These are phyloP conservation scores for Hydrozoanthus gracilis DNA, from an alignment of 92 coral and sea anemone genomes.

Conservation along the genomic window DNA sequence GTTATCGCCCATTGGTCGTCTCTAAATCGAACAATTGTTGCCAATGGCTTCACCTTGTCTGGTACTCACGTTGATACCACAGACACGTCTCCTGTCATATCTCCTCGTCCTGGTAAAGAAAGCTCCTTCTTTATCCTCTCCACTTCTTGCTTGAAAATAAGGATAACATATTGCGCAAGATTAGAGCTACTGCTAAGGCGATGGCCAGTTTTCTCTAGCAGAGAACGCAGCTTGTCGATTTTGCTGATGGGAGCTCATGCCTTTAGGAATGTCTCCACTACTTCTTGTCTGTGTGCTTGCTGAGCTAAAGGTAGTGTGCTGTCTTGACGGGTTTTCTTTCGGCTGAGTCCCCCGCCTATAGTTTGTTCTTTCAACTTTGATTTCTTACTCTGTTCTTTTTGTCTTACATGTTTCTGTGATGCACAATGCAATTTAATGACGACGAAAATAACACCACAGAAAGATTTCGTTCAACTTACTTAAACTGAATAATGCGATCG, in stretches of 20 bases:
- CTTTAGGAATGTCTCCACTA: too few relatives aligned
- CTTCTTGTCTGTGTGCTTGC: too few relatives aligned
- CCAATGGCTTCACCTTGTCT: conserved; percentile 67
- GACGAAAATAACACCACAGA: conserved; percentile 32
- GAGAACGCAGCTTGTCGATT: conserved; percentile 42
- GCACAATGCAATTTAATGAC: background rate
- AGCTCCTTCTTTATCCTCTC: conserved; percentile 49
- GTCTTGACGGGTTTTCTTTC: conserved; percentile 51
- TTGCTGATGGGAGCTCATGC: conserved; percentile 53
- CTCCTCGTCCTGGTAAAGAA: conserved; percentile 49
- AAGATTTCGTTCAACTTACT: conserved; percentile 35
- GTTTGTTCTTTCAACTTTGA: conserved; percentile 55
- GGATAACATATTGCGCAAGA: too few relatives aligned
- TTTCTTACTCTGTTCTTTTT: conserved; percentile 4
- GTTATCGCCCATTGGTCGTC: conserved; percentile 58
- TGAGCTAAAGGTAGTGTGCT: too few relatives aligned
- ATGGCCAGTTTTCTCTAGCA: too few relatives aligned
- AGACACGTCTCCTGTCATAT: conserved; percentile 60
- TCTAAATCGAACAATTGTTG: conserved; percentile 55
- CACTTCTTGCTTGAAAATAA: too few relatives aligned
- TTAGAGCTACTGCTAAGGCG: too few relatives aligned
- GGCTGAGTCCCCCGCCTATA: conserved; percentile 42
- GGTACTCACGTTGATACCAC: too few relatives aligned
- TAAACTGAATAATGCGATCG: conserved; percentile 31
- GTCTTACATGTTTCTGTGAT: background rate